Conservation (phyloP, 1,140 invertebrate species). For the Spodoptera litura region DNA sequence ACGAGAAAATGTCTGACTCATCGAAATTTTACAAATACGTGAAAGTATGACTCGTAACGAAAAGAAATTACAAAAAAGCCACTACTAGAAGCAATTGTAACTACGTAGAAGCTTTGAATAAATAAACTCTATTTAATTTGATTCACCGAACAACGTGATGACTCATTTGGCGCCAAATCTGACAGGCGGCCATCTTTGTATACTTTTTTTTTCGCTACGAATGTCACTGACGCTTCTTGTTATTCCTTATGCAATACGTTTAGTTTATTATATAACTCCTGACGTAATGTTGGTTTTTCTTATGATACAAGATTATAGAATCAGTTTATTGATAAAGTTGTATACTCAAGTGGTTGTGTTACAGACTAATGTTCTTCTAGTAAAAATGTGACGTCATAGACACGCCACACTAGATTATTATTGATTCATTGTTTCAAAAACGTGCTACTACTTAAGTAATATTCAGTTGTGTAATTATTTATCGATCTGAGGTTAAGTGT, state of each 20-base stretch:
- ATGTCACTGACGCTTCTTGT: conserved; percentile 49
- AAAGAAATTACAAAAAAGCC: background rate
- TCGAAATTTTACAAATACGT: conserved; percentile 18
- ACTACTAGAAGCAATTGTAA: background rate
- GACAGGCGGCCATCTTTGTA: conserved; percentile 52
- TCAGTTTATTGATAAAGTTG: conserved; percentile 1
- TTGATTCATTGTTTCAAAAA: conserved; percentile 10
- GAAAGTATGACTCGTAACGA: conserved; percentile 23
- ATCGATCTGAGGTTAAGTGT: too few species aligned
- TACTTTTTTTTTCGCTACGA: conserved; percentile 43
- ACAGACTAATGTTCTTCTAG: background rate
- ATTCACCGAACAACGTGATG: conserved; percentile 47
- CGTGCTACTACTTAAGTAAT: too few species aligned
- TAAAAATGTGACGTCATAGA: background rate
- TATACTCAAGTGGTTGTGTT: background rate
- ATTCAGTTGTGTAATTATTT: too few species aligned
- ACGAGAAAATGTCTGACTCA: conserved; percentile 14
- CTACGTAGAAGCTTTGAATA: conserved; percentile 6
- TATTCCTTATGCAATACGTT: conserved; percentile 47
- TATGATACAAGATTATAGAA: background rate
- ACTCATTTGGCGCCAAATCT: conserved; percentile 58
- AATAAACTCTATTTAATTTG: conserved; percentile 46
- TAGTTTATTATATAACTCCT: conserved; percentile 4
- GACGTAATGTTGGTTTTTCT: conserved; percentile 31
- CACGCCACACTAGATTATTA: background rate